A percentile compares a stretch with the other conserved stretches of the same genome.
phyloP scores from a whole-genome alignment of 1,140 invertebrate species.

The Drosophila erecta region DNA sequence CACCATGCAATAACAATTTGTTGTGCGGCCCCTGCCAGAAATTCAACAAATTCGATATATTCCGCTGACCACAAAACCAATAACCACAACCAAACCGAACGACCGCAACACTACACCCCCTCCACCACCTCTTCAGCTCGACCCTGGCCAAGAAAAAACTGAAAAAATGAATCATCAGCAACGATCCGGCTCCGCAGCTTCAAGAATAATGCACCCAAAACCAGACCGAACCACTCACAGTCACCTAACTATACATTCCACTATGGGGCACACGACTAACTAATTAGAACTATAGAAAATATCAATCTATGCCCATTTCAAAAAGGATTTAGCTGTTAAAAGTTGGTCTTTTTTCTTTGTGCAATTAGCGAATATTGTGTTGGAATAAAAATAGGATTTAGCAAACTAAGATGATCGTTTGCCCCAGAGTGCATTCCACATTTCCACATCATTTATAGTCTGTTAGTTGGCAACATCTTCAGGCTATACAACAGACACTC shows the following conservation, averaged over 20 bases:
- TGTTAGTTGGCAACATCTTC: conserved; percentile 21
- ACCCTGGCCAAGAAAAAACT: conserved; percentile 9
- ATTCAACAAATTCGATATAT: conserved; percentile 74
- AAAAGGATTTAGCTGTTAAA: no score
- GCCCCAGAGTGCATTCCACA: background rate
- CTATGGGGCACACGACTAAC: background rate
- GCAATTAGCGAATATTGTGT: background rate
- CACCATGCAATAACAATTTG: conserved; percentile 33
- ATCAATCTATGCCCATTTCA: no score
- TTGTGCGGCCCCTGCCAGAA: conserved; percentile 55
- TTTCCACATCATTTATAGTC: conserved; percentile 4
- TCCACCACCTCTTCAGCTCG: conserved; percentile 35
- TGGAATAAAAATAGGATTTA: background rate
- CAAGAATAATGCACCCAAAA: conserved; percentile 28
- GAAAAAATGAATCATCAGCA: conserved; percentile 31
- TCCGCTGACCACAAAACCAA: conserved; percentile 57
- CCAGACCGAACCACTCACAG: conserved; percentile 10
- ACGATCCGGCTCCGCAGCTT: conserved; percentile 42
- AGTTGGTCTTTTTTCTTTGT: background rate
- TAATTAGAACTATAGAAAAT: no score
- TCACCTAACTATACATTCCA: conserved; percentile 10
- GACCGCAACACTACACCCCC: conserved; percentile 31
- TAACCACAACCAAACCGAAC: conserved; percentile 35
- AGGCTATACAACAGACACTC: conserved; percentile 2
- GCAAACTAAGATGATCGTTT: background rate